phyloP scores from a whole-genome alignment of 2,113 vertebrate genomes.

The Lampris incognitus region DNA sequence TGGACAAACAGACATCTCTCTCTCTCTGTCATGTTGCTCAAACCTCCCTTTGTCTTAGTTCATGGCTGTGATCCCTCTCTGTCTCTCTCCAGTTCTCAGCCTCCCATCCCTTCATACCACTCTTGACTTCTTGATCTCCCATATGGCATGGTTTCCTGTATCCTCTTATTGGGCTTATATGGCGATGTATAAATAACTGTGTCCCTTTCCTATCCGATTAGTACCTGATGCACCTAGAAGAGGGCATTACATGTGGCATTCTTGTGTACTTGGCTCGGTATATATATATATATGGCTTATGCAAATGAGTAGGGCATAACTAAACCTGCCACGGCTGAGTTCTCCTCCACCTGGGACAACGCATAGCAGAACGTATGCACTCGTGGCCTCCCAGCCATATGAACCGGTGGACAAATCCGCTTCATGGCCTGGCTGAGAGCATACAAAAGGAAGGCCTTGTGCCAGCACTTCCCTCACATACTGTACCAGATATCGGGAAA shows the following conservation, averaged over 20 bases:
- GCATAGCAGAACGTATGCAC: background rate
- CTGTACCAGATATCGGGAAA: slow-evolving; percentile 58
- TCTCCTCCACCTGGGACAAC: background rate
- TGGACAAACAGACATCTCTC: background rate
- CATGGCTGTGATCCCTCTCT: background rate
- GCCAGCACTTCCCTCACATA: slow-evolving; percentile 46
- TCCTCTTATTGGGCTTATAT: background rate
- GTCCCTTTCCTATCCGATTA: background rate
- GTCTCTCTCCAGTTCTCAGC: background rate
- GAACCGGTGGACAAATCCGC: slow-evolving; percentile 32
- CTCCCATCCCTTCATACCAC: background rate
- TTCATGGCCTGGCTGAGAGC: slow-evolving; percentile 27
- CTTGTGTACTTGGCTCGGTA: background rate
- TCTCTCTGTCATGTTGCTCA: background rate
- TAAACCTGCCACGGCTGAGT: background rate
- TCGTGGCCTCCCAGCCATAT: slow-evolving; percentile 19
- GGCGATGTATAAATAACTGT: background rate
- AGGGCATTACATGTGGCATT: background rate
- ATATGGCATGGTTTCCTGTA: background rate
- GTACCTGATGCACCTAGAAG: background rate
- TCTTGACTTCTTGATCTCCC: background rate
- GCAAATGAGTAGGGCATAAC: background rate
- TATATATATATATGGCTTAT: background rate
- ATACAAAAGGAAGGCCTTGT: slow-evolving; percentile 39
- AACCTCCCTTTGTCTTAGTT: no score